These are phyloP conservation scores for Rousettus madagascariensis DNA, from an alignment of 2,797 vertebrate genomes.

Conservation along the genomic window DNA sequence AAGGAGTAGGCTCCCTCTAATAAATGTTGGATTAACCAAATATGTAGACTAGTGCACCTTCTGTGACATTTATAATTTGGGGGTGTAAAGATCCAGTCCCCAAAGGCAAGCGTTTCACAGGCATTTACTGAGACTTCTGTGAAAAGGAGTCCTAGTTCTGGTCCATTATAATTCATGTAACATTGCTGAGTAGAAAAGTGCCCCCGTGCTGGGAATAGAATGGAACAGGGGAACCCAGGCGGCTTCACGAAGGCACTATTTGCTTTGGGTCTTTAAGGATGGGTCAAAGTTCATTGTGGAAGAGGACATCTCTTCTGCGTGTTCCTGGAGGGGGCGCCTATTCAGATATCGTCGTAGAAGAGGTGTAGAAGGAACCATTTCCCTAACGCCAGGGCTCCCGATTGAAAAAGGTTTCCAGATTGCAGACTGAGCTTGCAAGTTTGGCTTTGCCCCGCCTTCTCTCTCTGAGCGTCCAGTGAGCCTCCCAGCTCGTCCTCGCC, in stretches of 20 bases:
- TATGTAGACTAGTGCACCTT: not conserved
- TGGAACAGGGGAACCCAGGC: not conserved
- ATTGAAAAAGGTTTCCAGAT: not conserved
- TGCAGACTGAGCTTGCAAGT: not conserved
- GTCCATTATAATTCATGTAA: not conserved
- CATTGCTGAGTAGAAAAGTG: not conserved
- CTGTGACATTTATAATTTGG: not conserved
- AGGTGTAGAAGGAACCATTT: not conserved
- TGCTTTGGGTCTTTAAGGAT: not conserved
- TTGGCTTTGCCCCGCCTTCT: constrained; percentile 22
- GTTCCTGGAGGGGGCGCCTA: not conserved
- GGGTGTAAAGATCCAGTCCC: not conserved
- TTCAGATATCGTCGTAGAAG: not conserved
- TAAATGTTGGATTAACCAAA: not conserved
- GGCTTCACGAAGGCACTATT: not conserved
- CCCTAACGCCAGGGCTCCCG: not conserved
- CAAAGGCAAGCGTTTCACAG: not conserved
- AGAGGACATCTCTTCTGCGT: not conserved
- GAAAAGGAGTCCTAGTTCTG: not conserved
- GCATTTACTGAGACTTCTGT: not conserved
- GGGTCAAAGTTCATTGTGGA: not conserved
- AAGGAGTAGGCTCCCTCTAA: not conserved
- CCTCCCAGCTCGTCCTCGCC: not conserved
- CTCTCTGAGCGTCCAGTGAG: not conserved
- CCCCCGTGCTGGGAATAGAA: not conserved